Percentiles rank a stretch among this genome's conserved stretches.
These are phyloP conservation scores for Castor canadensis DNA, from an alignment of 2,113 vertebrate genomes.

Conservation along the genomic window DNA sequence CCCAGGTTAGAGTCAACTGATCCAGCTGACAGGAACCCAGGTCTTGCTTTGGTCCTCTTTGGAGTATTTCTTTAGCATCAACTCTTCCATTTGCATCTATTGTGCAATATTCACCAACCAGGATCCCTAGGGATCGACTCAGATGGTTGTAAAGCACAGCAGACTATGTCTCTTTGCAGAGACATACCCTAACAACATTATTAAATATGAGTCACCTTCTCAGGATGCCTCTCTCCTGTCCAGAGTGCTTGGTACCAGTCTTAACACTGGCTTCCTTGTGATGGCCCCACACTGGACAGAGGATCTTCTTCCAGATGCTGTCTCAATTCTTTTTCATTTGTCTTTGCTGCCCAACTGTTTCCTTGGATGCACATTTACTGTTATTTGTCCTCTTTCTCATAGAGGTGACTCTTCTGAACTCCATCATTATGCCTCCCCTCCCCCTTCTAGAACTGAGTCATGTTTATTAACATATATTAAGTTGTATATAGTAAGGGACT, in stretches of 20 bases:
- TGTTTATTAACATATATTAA: too few relatives aligned
- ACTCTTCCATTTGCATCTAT: not conserved
- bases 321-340: slow-evolving; percentile 26
- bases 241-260: not conserved
- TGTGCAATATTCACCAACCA: slow-evolving; percentile 14
- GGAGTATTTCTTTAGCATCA: slow-evolving; percentile 4
- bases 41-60: not conserved
- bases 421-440: not conserved
- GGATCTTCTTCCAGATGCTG: not conserved
- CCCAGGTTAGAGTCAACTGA: slow-evolving; percentile 88
- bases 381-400: not conserved
- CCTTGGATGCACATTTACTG: not conserved
- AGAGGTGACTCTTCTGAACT: not conserved
- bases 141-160: not conserved
- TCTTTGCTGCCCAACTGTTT: not conserved
- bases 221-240: not conserved
- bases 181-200: not conserved
- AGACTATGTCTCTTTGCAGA: slow-evolving; percentile 18
- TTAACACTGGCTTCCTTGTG: not conserved
- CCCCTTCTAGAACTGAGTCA: not conserved
- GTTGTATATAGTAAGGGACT: too few relatives aligned
- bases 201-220: not conserved
- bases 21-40: not conserved
- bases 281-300: not conserved
- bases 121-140: not conserved